Evolutionary conservation across 2,113 vertebrate genomes (phyloP).

Genomic region (Phylloscopus whistleri): DNA sequence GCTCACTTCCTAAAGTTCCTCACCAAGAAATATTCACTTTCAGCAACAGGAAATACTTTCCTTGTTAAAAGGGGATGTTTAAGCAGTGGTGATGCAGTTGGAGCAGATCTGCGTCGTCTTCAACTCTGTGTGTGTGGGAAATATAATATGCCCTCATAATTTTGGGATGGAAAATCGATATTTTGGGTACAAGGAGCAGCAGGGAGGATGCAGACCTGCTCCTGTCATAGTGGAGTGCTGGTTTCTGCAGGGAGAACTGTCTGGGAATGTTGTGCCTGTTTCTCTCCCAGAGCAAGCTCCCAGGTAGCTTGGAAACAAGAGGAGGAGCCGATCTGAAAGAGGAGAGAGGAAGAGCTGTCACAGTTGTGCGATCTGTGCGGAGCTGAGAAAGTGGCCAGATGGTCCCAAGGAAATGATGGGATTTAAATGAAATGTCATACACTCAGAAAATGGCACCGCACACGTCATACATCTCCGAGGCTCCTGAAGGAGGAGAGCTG

Average conservation of each 20-base stretch:
- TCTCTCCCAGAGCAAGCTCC: neutral
- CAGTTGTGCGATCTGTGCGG: neutral
- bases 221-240: neutral
- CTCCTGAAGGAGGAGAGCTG: neutral
- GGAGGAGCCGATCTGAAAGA: neutral
- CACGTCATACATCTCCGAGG: neutral
- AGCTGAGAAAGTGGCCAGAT: slow-evolving; percentile 16
- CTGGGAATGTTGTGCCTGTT: neutral
- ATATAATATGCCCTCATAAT: neutral
- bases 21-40: neutral
- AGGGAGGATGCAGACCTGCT: neutral
- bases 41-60: neutral
- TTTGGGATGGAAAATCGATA: neutral
- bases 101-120: neutral
- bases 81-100: neutral
- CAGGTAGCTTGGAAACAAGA: slow-evolving; percentile 7
- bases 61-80: neutral
- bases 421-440: slow-evolving; percentile 25
- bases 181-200: neutral
- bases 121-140: neutral
- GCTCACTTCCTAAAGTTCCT: neutral
- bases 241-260: neutral
- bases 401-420: neutral
- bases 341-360: neutral
- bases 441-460: neutral